Conservation (phyloP, 2,113 vertebrate species). For the Etheostoma spectabile region DNA sequence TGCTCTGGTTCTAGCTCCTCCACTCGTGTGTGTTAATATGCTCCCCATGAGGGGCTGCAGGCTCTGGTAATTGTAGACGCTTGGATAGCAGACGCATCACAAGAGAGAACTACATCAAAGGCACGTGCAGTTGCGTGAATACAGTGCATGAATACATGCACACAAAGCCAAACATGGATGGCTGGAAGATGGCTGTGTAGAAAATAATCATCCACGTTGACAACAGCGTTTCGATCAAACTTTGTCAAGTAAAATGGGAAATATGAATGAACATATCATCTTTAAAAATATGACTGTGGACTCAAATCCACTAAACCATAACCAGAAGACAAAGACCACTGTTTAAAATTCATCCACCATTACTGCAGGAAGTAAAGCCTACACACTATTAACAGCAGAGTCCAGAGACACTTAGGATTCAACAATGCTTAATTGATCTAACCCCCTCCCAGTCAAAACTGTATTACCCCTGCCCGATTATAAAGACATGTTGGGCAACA, state of each 20-base stretch:
- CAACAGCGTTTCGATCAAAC: neutral
- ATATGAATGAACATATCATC: neutral
- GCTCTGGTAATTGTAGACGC: conserved; percentile 83
- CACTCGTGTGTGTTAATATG: conserved; percentile 84
- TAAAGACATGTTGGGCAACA: conserved; percentile 54
- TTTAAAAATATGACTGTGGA: neutral
- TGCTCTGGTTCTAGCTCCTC: conserved; percentile 63
- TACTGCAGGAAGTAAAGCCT: conserved; percentile 17
- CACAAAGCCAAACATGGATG: conserved; percentile 2
- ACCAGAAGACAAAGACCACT: neutral
- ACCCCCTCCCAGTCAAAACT: conserved; percentile 30
- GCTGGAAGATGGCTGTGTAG: neutral
- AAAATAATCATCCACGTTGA: neutral
- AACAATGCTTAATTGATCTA: conserved; percentile 50
- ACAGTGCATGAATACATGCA: conserved; percentile 14
- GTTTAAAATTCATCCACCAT: neutral
- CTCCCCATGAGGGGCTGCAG: conserved; percentile 82
- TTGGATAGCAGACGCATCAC: conserved; percentile 68
- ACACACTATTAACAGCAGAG: conserved; percentile 32
- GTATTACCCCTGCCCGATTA: conserved; percentile 62
- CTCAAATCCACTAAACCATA: neutral
- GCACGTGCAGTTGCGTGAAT: conserved; percentile 39
- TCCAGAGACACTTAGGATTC: conserved; percentile 33
- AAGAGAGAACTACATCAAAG: conserved; percentile 66
- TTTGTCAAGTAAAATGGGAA: neutral